Percentiles rank a stretch among this genome's conserved stretches.
These are phyloP conservation scores for Amyelois transitella DNA, from an alignment of 1,140 invertebrate genomes.

Conservation along the genomic window DNA sequence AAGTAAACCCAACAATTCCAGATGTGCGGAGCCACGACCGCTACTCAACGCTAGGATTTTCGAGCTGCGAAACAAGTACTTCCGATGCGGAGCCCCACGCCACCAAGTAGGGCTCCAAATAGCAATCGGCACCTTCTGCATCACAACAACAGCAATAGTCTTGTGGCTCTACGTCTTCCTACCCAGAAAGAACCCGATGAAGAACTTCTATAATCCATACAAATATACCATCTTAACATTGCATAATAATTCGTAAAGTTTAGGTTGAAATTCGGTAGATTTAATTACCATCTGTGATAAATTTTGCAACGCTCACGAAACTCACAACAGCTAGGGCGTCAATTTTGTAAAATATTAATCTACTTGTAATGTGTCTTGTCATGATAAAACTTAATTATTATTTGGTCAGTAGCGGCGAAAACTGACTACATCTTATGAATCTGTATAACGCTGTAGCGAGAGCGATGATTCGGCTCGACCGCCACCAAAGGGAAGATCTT, in stretches of 20 bases:
- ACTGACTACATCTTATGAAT: no score
- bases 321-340: no score
- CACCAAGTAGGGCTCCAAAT: conserved; percentile 25
- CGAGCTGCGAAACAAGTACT: conserved; percentile 44
- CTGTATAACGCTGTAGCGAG: no score
- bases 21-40: conserved; percentile 44
- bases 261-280: not conserved
- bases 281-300: not conserved
- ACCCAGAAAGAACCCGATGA: conserved; percentile 9
- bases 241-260: not conserved
- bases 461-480: no score
- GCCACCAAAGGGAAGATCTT: no score
- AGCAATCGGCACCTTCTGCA: conserved; percentile 30
- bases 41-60: conserved; percentile 49
- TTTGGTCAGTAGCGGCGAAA: no score
- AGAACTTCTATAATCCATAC: not conserved
- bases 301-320: no score
- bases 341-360: no score
- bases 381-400: no score
- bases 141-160: conserved; percentile 30
- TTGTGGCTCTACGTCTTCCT: conserved; percentile 46
- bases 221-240: not conserved
- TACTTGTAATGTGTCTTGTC: no score
- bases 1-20: conserved; percentile 25
- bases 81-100: conserved; percentile 23